Conservation (phyloP, 2,888 invertebrate genomes). For the Nephrotoma appendiculata region DNA sequence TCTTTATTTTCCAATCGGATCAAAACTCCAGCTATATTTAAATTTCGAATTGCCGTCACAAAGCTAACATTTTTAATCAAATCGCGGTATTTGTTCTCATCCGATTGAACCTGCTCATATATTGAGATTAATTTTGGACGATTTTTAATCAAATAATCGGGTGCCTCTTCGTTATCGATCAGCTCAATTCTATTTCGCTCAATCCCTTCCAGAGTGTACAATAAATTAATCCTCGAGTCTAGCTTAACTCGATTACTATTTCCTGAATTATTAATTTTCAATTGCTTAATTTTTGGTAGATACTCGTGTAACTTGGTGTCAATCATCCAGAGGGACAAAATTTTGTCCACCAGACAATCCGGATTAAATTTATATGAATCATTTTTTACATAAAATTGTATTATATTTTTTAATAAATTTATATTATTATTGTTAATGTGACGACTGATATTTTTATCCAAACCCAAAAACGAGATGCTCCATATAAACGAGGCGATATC, state of each 20-base stretch:
- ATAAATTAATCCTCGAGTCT: conserved; percentile 24
- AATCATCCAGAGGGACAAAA: conserved; percentile 24
- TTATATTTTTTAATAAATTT: conserved; percentile 18
- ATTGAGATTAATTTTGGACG: conserved; percentile 17
- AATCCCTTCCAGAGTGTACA: conserved; percentile 24
- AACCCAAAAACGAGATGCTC: conserved; percentile 23
- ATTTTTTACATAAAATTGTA: conserved; percentile 19
- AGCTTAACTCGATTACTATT: conserved; percentile 23
- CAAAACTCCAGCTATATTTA: conserved; percentile 26
- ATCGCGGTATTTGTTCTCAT: conserved; percentile 12
- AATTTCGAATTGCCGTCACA: conserved; percentile 23
- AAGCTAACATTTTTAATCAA: conserved; percentile 18
- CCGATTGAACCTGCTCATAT: conserved; percentile 15
- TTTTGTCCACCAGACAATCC: conserved; percentile 26
- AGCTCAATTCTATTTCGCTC: conserved; percentile 21
- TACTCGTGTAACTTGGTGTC: conserved; percentile 22
- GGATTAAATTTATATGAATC: conserved; percentile 22
- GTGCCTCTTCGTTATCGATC: conserved; percentile 18
- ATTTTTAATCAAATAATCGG: conserved; percentile 21
- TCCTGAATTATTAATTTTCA: conserved; percentile 1
- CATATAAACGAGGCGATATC: conserved; percentile 27
- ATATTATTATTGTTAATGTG: conserved; percentile 14
- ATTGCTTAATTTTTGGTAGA: conserved; percentile 17
- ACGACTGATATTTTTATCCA: conserved; percentile 13
- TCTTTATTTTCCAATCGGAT: conserved; percentile 15